These are phyloP conservation scores for Luscinia megarhynchos DNA, from an alignment of 2,797 vertebrate species.

Conservation along the genomic window DNA sequence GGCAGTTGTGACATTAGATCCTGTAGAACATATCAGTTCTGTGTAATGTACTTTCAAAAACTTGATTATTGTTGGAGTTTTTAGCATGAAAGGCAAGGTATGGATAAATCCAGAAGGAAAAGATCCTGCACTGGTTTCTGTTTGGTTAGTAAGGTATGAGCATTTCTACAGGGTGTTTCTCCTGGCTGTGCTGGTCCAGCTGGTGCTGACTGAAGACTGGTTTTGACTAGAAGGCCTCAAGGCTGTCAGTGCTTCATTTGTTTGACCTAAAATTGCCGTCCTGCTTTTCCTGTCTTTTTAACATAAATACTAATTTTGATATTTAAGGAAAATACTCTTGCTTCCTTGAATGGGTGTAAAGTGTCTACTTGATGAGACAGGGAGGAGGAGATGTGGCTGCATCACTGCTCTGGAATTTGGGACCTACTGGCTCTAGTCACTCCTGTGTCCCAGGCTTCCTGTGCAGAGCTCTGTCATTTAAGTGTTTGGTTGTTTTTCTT, in stretches of 20 bases:
- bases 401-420: constrained; percentile 26
- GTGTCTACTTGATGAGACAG: not conserved
- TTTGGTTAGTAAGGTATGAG: not conserved
- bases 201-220: not conserved
- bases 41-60: not conserved
- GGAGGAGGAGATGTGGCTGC: not conserved
- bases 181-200: not conserved
- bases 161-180: not conserved
- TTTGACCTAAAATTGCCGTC: constrained; percentile 6
- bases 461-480: not conserved
- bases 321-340: not conserved
- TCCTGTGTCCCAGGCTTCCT: not conserved
- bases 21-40: not conserved
- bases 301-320: constrained; percentile 6
- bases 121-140: not conserved
- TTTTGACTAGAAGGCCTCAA: not conserved
- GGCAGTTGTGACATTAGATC: not conserved
- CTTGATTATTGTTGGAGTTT: not conserved
- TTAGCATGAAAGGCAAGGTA: not conserved
- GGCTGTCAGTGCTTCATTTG: not conserved
- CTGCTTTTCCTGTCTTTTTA: constrained; percentile 46
- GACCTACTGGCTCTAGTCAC: not conserved
- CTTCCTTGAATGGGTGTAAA: constrained; percentile 4
- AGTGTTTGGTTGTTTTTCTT: not conserved
- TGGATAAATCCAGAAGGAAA: not conserved